phyloP scores from a whole-genome alignment of 1,140 invertebrate genomes.

The Drosophila virilis region DNA sequence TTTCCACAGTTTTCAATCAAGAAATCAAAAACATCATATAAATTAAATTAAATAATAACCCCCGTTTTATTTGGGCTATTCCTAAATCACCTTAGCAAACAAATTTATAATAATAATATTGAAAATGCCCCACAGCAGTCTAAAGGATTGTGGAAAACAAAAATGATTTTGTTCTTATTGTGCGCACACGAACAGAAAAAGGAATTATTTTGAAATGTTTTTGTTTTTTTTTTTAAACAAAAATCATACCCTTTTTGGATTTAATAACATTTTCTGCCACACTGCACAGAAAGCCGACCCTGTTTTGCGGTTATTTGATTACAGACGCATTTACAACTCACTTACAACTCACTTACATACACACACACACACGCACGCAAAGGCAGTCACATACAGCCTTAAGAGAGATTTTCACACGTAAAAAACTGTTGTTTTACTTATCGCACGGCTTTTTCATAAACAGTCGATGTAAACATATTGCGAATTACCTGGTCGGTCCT shows the following conservation, averaged over 20 bases:
- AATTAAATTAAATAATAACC: no score
- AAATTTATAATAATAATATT: not conserved
- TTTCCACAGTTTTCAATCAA: constrained; percentile 19
- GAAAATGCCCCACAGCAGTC: not conserved
- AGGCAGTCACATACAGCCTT: not conserved
- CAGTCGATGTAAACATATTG: constrained; percentile 16
- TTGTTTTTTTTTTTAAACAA: not conserved
- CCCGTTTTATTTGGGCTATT: no score
- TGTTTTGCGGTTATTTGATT: constrained; percentile 40
- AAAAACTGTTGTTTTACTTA: constrained; percentile 35
- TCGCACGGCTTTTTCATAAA: constrained; percentile 25
- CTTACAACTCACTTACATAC: no score
- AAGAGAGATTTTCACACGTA: constrained; percentile 12
- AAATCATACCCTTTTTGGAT: constrained; percentile 7
- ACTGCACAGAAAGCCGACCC: constrained; percentile 14
- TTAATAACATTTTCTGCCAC: constrained; percentile 36
- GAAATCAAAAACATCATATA: no score
- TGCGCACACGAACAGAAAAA: not conserved
- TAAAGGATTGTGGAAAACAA: not conserved
- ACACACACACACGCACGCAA: no score
- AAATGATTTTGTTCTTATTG: not conserved
- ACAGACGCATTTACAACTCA: constrained; percentile 7
- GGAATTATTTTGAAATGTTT: not conserved
- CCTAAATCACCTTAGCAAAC: no score
- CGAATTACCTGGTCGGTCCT: constrained; percentile 2